These are phyloP conservation scores for Torymus texanus DNA, from an alignment of 2,888 invertebrate genomes.

Conservation along the genomic window DNA sequence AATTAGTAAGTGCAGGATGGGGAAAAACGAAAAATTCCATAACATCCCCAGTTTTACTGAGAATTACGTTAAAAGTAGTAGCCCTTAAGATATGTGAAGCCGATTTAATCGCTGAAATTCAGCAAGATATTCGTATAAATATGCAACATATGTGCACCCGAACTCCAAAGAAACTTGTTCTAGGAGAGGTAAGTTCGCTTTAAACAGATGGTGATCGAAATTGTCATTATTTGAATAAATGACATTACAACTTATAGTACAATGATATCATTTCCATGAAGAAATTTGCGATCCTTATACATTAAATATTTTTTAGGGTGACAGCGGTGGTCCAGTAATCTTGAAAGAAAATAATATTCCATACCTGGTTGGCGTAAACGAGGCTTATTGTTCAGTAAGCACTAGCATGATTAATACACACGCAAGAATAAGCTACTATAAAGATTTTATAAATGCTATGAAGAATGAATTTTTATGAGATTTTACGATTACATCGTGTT, in stretches of 20 bases:
- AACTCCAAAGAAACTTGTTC: background rate
- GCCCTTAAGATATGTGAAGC: background rate
- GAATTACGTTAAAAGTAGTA: background rate
- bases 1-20: background rate
- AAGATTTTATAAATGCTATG: background rate
- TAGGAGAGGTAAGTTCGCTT: background rate
- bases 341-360: background rate
- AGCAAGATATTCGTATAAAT: background rate
- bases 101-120: background rate
- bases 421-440: background rate
- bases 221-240: too few species aligned
- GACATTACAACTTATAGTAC: too few species aligned
- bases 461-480: background rate
- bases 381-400: background rate
- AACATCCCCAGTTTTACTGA: background rate
- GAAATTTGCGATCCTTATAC: background rate
- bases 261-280: too few species aligned
- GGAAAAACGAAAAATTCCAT: background rate
- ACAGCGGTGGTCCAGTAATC: slow-evolving; percentile 5
- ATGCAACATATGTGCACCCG: slow-evolving; percentile 9
- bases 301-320: slow-evolving; percentile 4
- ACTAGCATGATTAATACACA: background rate
- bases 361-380: background rate
- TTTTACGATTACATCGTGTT: too few species aligned
- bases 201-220: too few species aligned